A percentile compares a stretch with the other conserved stretches of the same genome.
Evolutionary conservation across 2,113 vertebrate species (phyloP).

Genomic region (Labeo rohita): DNA sequence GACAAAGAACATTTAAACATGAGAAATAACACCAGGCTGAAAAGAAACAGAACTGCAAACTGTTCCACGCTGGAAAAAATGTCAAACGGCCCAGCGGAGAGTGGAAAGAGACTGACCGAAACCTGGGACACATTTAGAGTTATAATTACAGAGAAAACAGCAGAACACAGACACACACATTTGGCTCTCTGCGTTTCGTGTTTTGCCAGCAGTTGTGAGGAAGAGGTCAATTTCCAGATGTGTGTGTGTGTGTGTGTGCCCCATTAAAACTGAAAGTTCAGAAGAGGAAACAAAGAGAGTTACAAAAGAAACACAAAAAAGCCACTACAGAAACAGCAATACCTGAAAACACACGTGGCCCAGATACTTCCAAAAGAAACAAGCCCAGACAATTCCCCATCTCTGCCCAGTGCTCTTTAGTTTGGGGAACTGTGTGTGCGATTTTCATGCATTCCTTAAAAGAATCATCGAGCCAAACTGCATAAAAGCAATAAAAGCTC

Average conservation of each 20-base stretch:
- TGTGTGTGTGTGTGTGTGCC: background rate
- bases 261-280: constrained; percentile 3
- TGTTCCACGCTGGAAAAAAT: constrained; percentile 14
- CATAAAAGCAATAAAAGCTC: background rate
- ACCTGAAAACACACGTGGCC: constrained; percentile 13
- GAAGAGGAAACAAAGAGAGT: background rate
- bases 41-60: constrained; percentile 7
- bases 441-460: constrained; percentile 31
- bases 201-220: constrained; percentile 20
- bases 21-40: constrained; percentile 30
- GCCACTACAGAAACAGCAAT: background rate
- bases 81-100: constrained; percentile 12
- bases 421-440: background rate
- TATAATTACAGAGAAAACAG: constrained; percentile 49
- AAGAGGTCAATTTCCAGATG: constrained; percentile 54
- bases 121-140: constrained; percentile 28
- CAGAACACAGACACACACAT: background rate
- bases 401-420: background rate
- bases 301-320: background rate
- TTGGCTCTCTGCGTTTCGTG: background rate
- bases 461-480: constrained; percentile 20
- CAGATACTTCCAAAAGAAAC: constrained; percentile 23
- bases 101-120: constrained; percentile 12
- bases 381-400: constrained; percentile 32
- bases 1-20: constrained; percentile 13